Percentiles rank a stretch among this genome's conserved stretches.
Evolutionary conservation across 2,113 vertebrate species (phyloP).

Genomic region (Muscicapa adusta): DNA sequence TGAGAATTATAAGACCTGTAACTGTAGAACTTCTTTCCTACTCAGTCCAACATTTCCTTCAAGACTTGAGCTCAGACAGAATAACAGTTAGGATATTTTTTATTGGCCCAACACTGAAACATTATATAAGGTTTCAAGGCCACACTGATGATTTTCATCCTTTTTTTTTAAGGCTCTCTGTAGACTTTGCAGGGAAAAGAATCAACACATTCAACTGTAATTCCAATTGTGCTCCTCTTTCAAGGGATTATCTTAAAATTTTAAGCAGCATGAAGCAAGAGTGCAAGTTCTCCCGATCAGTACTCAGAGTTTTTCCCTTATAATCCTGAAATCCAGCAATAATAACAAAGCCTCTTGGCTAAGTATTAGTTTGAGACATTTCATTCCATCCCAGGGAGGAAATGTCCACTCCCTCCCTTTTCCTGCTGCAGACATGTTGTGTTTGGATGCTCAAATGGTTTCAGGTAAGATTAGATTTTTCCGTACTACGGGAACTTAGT

Average conservation of each 20-base stretch:
- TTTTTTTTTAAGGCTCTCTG: constrained; percentile 5
- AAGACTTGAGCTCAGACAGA: constrained; percentile 52
- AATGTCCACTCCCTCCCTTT: not conserved
- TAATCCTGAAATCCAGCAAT: constrained; percentile 25
- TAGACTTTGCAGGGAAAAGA: constrained; percentile 18
- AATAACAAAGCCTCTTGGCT: not conserved
- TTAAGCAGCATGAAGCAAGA: constrained; percentile 5
- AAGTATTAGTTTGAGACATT: not conserved
- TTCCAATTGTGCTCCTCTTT: constrained; percentile 20
- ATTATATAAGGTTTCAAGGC: constrained; percentile 64
- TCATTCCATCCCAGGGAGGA: not conserved
- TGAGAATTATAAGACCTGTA: constrained; percentile 54
- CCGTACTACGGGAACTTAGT: not conserved
- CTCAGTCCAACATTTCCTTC: constrained; percentile 42
- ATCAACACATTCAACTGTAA: constrained; percentile 5
- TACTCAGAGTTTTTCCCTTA: not conserved
- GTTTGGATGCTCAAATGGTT: not conserved
- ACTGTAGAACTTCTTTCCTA: constrained; percentile 52
- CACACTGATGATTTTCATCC: constrained; percentile 21
- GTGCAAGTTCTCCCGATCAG: not conserved
- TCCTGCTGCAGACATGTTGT: not conserved
- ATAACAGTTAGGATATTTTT: constrained; percentile 52
- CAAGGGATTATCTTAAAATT: constrained; percentile 14
- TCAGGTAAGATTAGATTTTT: not conserved
- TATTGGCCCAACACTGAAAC: constrained; percentile 55